Conservation (phyloP, 2,888 invertebrate genomes). For the Tuta absoluta region DNA sequence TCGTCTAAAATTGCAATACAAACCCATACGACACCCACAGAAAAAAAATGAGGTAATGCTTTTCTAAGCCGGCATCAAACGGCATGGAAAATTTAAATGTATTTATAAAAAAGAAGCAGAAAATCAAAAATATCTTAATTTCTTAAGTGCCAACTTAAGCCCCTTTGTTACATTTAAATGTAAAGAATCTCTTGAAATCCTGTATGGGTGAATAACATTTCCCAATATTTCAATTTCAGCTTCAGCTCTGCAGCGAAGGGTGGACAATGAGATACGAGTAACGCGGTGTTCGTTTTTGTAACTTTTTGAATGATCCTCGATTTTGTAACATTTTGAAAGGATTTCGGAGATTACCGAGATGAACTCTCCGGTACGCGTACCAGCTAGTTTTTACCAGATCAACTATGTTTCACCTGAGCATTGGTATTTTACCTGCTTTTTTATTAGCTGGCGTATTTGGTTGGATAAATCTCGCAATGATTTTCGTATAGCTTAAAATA, state of each 20-base stretch:
- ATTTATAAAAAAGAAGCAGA: no score
- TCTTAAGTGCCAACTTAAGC: no score
- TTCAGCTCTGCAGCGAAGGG: neutral
- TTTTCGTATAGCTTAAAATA: no score
- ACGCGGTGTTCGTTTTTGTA: neutral
- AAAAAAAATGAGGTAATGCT: no score
- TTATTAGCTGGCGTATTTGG: no score
- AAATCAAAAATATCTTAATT: no score
- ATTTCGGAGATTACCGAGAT: neutral
- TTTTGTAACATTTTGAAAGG: conserved; percentile 7
- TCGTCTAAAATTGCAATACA: no score
- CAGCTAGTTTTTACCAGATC: neutral
- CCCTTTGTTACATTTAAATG: neutral
- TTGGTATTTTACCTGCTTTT: neutral
- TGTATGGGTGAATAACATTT: conserved; percentile 19
- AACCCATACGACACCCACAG: no score
- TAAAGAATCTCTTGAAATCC: neutral
- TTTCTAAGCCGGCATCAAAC: no score
- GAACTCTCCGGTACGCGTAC: neutral
- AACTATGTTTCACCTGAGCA: neutral
- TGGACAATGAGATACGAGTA: neutral
- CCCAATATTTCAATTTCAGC: conserved; percentile 14
- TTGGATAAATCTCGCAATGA: no score
- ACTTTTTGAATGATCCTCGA: neutral
- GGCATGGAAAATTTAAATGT: no score